A percentile compares a stretch with the other conserved stretches of the same genome.
phyloP scores from a whole-genome alignment of 2,888 invertebrate genomes.

The Lottia scabra region DNA sequence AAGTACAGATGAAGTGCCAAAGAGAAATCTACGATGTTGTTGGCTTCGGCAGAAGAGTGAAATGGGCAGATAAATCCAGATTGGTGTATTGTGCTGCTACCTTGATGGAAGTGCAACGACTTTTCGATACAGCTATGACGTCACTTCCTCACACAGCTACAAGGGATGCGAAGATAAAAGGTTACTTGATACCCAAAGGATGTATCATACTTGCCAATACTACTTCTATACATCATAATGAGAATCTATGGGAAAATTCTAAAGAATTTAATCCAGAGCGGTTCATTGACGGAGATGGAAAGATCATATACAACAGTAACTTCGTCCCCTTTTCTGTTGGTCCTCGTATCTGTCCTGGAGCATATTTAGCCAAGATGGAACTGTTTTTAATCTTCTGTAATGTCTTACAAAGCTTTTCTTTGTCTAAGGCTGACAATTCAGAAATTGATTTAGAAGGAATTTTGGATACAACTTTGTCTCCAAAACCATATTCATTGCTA shows the following conservation, averaged over 20 bases:
- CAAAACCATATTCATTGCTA: slow-evolving; percentile 3
- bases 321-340: slow-evolving; percentile 41
- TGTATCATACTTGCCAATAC: slow-evolving; percentile 1
- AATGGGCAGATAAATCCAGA: not conserved
- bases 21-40: slow-evolving; percentile 10
- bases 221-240: not conserved
- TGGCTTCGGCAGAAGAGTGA: not conserved
- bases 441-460: slow-evolving; percentile 1
- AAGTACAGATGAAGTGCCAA: slow-evolving; percentile 32
- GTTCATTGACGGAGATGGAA: slow-evolving; percentile 3
- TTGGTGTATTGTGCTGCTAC: slow-evolving; percentile 13
- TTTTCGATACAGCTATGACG: not conserved
- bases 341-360: slow-evolving; percentile 41
- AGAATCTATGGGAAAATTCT: slow-evolving; percentile 8
- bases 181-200: slow-evolving; percentile 11
- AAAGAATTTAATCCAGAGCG: slow-evolving; percentile 13
- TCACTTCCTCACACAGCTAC: not conserved
- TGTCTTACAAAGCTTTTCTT: slow-evolving; percentile 32
- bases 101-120: slow-evolving; percentile 12
- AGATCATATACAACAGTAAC: slow-evolving; percentile 12
- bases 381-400: slow-evolving; percentile 40
- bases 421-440: slow-evolving; percentile 10
- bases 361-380: slow-evolving; percentile 39
- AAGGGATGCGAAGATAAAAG: slow-evolving; percentile 3
- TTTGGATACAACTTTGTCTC: slow-evolving; percentile 16